Percentiles rank a stretch among this genome's conserved stretches.
phyloP scores from a whole-genome alignment of 2,113 vertebrate genomes.

The Chionodraco myersi region DNA sequence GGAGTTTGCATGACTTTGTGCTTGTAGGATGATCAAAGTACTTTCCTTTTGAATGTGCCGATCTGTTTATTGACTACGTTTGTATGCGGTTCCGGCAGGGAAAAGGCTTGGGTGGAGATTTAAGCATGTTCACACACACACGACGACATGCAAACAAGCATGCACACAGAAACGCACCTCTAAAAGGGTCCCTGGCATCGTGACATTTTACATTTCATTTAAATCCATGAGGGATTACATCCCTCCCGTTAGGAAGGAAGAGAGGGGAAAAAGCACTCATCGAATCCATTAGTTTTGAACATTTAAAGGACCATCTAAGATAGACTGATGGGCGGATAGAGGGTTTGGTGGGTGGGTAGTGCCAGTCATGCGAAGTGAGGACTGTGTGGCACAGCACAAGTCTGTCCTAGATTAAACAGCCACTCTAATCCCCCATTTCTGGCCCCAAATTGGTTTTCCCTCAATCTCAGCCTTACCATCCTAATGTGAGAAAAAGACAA shows the following conservation, averaged over 20 bases:
- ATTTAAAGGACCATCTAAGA: conserved; percentile 81
- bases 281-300: conserved; percentile 82
- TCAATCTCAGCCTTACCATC: conserved; percentile 78
- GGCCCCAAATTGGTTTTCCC: conserved; percentile 82
- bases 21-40: conserved; percentile 46
- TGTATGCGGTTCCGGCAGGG: conserved; percentile 12
- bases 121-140: conserved; percentile 49
- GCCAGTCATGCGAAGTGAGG: conserved; percentile 46
- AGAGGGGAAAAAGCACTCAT: conserved; percentile 66
- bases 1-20: conserved; percentile 40
- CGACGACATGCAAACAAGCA: conserved; percentile 20
- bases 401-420: conserved; percentile 84
- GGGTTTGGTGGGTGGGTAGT: conserved; percentile 42
- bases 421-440: conserved; percentile 83
- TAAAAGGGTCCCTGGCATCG: conserved; percentile 83
- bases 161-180: conserved; percentile 60
- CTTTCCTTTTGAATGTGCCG: conserved; percentile 38
- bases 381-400: conserved; percentile 76
- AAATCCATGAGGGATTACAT: conserved; percentile 82
- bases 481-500: conserved; percentile 76
- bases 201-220: conserved; percentile 80
- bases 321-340: conserved; percentile 72
- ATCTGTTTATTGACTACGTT: conserved; percentile 57
- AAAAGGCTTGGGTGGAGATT: conserved; percentile 54
- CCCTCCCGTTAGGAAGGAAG: conserved; percentile 67